Percentiles rank a stretch among this genome's conserved stretches.
Conservation (phyloP, 2,888 invertebrate species). For the Charanyca ferruginea region DNA sequence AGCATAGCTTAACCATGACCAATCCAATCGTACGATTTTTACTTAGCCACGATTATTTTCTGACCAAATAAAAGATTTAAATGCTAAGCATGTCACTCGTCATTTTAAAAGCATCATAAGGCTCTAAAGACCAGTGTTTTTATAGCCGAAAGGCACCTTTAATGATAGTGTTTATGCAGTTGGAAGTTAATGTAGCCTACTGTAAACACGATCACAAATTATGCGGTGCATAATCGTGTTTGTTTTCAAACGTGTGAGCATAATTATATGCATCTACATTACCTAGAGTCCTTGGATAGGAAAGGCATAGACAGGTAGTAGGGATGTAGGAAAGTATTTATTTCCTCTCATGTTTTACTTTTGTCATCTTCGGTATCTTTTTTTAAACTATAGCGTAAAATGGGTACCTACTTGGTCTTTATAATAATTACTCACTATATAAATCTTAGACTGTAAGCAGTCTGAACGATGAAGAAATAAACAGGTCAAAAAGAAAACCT, state of each 20-base stretch:
- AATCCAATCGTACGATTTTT: no score
- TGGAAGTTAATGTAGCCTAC: conserved; percentile 26
- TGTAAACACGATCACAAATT: conserved; percentile 34
- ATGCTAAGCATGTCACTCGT: neutral
- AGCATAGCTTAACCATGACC: no score
- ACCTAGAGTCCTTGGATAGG: conserved; percentile 1
- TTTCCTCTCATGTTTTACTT: no score
- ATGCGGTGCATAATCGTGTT: conserved; percentile 37
- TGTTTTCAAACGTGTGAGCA: conserved; percentile 6
- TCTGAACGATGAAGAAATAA: no score
- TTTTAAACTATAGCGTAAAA: no score
- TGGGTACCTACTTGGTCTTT: no score
- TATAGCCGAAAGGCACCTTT: neutral
- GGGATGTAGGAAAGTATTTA: conserved; percentile 3
- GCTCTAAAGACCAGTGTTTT: neutral
- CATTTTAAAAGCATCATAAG: neutral
- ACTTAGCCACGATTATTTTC: no score
- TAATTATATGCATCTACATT: conserved; percentile 19
- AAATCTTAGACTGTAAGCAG: no score
- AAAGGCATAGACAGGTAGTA: conserved; percentile 2
- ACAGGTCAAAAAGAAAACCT: no score
- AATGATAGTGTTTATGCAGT: conserved; percentile 5
- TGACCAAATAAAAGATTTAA: neutral
- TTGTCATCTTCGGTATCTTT: no score
- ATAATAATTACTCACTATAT: no score